Base-by-base conservation (phyloP, 1,140 invertebrate species). In the Danaus melanippus region DNA sequence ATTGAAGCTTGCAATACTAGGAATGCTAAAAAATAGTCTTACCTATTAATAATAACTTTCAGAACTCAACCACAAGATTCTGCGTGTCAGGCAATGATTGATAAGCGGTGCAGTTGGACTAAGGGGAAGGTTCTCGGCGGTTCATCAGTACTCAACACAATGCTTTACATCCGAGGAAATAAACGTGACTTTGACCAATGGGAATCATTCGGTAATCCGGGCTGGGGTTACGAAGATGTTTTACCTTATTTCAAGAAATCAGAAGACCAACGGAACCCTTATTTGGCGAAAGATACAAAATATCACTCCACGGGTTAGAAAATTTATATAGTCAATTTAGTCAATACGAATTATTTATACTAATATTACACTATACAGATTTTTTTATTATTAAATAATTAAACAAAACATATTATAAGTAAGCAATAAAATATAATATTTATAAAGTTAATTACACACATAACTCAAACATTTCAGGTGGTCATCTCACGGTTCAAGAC, bases 101-200 rank as follows among this genome's bases (percentile, higher is more conserved):
- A 94, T 71, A 90, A 91, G 41, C 88, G 94, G 41, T 95, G 94
- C 72, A 92, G 91, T 62, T 96, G 94, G 94, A 95, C 94, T 0
- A 89, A 94, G 52, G 95, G 95, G 44, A 95, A 96, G 84, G 91
- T 94, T 3, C 76, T 96, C 9, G 97, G 97, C 0, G 97, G 97
- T 0, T 96, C 94, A 0, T 93, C 92, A 10, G 94, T 95, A 0
- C 79, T 96, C 0, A 96, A 96, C 63, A 95, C 94, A 0, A 95
- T 98, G 97, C 90, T 97, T 0, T 98, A 98, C 76, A 92, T 98
- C 7, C 88, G 97, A 55, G 97, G 97, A 0, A 97, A 98, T 86
- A 90, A 92, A 56, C 87, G 92, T 3, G 97, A 98, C 76, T 99
- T 92, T 70, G 95, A 98, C 77, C 90, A 94, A 50, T 99, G 97